A percentile compares a stretch with the other conserved stretches of the same genome.
Evolutionary conservation across 2,113 vertebrate species (phyloP).

Genomic region (Gymnocephalus cernua): DNA sequence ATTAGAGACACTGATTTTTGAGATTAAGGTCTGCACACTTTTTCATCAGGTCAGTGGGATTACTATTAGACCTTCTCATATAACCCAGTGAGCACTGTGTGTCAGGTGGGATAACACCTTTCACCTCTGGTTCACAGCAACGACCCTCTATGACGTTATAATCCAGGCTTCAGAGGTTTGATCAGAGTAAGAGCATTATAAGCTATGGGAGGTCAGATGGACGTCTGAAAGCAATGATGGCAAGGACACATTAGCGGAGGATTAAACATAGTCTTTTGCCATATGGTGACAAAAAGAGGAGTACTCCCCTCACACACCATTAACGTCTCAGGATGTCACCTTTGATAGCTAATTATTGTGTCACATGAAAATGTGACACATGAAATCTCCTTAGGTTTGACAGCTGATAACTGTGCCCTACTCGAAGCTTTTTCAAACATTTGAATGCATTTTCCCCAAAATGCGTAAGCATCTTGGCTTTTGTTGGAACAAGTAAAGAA

Average conservation of each 20-base stretch:
- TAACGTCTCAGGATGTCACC: slow-evolving; percentile 10
- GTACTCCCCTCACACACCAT: background rate
- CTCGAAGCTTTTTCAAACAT: background rate
- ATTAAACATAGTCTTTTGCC: slow-evolving; percentile 44
- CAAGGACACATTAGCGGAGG: slow-evolving; percentile 75
- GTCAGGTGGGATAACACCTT: slow-evolving; percentile 80
- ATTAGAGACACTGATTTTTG: background rate
- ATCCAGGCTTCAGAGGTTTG: slow-evolving; percentile 73
- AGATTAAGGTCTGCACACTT: background rate
- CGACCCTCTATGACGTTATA: slow-evolving; percentile 85
- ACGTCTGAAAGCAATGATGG: slow-evolving; percentile 75
- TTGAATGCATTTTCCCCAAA: background rate
- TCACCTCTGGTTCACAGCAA: slow-evolving; percentile 81
- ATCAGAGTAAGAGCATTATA: slow-evolving; percentile 89
- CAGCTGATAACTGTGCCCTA: background rate
- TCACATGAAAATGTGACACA: no score
- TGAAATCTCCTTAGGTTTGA: background rate
- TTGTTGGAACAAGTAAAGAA: background rate
- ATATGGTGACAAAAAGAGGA: background rate
- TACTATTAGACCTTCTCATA: slow-evolving; percentile 30
- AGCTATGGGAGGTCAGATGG: slow-evolving; percentile 84
- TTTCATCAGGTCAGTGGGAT: slow-evolving; percentile 45
- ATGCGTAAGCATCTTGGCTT: background rate
- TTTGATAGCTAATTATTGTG: background rate
- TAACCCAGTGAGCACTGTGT: slow-evolving; percentile 24